Conservation (phyloP, 2,797 vertebrate species). For the Danionella dracula region DNA sequence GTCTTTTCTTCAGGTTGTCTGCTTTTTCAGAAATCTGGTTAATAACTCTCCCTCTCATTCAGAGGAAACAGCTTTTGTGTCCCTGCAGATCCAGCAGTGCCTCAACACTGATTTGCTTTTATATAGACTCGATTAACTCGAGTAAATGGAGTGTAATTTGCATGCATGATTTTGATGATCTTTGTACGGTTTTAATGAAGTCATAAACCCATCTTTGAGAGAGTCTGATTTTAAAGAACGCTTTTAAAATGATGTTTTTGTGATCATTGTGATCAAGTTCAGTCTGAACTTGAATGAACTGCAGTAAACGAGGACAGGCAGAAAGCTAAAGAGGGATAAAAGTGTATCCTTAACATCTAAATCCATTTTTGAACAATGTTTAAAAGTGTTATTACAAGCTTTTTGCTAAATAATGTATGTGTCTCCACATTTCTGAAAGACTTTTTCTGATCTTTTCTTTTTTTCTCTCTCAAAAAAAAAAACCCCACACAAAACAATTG, state of each 20-base stretch:
- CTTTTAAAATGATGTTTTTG: conserved; percentile 34
- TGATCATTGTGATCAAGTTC: background rate
- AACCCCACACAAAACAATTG: too few relatives aligned
- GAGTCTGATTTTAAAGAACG: conserved; percentile 35
- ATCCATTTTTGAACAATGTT: too few relatives aligned
- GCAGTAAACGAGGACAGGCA: background rate
- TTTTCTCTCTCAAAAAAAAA: too few relatives aligned
- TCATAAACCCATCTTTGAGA: conserved; percentile 52
- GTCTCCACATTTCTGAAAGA: too few relatives aligned
- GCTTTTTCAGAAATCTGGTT: too few relatives aligned
- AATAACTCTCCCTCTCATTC: too few relatives aligned
- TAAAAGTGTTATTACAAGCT: too few relatives aligned
- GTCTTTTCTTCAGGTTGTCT: too few relatives aligned
- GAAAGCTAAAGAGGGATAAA: too few relatives aligned
- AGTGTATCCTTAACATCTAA: too few relatives aligned
- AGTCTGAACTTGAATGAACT: background rate
- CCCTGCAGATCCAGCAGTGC: background rate
- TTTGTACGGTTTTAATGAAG: conserved; percentile 55
- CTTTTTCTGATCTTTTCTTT: too few relatives aligned
- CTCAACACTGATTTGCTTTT: conserved; percentile 36
- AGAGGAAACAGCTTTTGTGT: background rate
- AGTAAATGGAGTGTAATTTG: conserved; percentile 47
- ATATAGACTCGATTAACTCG: conserved; percentile 38
- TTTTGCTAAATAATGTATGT: too few relatives aligned
- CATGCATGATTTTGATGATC: conserved; percentile 44